Percentiles rank a stretch among this genome's conserved stretches.
phyloP scores from a whole-genome alignment of 2,888 invertebrate genomes.

The Lacanobia oleracea region DNA sequence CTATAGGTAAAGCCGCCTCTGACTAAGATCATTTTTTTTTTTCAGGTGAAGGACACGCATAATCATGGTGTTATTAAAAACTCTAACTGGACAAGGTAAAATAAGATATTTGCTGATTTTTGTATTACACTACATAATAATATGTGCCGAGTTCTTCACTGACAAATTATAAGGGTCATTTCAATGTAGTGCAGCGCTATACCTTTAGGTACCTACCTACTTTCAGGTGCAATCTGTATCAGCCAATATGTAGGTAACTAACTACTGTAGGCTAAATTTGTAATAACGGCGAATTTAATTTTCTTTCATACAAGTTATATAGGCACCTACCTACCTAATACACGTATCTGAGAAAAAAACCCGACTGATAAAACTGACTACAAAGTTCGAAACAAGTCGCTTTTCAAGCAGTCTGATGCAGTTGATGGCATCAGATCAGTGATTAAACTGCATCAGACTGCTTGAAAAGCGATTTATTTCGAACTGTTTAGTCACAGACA shows the following conservation, averaged over 20 bases:
- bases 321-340: too few species aligned
- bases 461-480: too few species aligned
- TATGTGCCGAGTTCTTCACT: neutral
- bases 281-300: neutral
- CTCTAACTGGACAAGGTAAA: constrained; percentile 72
- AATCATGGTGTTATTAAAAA: constrained; percentile 65
- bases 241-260: too few species aligned
- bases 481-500: too few species aligned
- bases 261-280: neutral
- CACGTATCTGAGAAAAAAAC: too few species aligned
- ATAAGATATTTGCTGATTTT: neutral
- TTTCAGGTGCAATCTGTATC: neutral
- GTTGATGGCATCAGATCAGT: too few species aligned
- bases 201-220: neutral
- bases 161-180: neutral
- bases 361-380: too few species aligned
- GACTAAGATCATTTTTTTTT: constrained; percentile 48
- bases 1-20: too few species aligned
- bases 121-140: neutral
- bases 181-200: neutral
- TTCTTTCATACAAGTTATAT: neutral
- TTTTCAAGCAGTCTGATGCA: too few species aligned
- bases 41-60: constrained; percentile 78
- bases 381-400: too few species aligned
- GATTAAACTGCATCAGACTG: too few species aligned